Evolutionary conservation across 2,888 invertebrate species (phyloP), one percentile per base, ranked within the genome.

Genomic region (Limenitis camilla): DNA sequence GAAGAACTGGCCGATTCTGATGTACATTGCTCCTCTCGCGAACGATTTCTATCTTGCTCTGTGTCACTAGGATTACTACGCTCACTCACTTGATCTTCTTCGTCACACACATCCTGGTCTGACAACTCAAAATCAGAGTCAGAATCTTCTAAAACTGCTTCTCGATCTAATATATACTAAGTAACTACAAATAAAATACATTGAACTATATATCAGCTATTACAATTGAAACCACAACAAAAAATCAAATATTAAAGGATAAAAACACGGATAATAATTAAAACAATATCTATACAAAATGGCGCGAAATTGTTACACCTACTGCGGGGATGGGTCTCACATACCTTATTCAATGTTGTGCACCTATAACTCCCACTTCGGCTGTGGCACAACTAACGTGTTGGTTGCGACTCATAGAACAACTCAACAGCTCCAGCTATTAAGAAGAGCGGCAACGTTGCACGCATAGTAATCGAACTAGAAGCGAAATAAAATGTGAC

Each of bases 271-370:
- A 40, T 28, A 53, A 53, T 30, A 49, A 53, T 33, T 38, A 49
- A 53, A 53, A 53, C 31, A 28, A 53, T 48, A 43, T 10, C 4
- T 53, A 53, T 35, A 53, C 53, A 44, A 40, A 51, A 51, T 51
- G 45, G 51, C 35, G 53, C 43, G 49, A 52, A 52, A 52, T 47
- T 46, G 41, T 51, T 40, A 53, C 46, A 56, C 32, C 31, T 8
- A 54, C 42, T 57, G 45, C 51, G 49, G 51, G 45, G 51, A 52
- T 54, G 47, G 53, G 56, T 56, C 47, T 53, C 53, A 53, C 50
- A 50, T 50, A 53, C 43, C 43, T 46, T 47, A 27, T 53, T 56
- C 40, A 48, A 51, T n/a, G 39, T 56, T 56, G 36, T 48, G 45
- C 53, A 56, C 48, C 4, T 56, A 41, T 52, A 57, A 44, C 53